phyloP scores from a whole-genome alignment of 2,113 vertebrate genomes.

The Cygnus atratus region DNA sequence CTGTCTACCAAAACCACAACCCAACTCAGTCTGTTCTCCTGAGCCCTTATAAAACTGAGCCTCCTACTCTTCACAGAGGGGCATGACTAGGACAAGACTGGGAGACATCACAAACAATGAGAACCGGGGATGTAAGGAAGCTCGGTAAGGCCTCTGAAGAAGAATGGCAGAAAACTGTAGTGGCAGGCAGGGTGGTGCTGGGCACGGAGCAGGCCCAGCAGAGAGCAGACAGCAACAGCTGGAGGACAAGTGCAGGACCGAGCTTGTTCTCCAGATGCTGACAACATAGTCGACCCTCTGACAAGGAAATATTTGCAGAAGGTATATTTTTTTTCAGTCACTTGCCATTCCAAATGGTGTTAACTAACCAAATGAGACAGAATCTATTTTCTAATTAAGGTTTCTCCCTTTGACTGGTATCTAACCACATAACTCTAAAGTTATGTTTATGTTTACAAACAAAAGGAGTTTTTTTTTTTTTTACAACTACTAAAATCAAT shows the following conservation, averaged over 20 bases:
- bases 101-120: fast-evolving
- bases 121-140: background rate
- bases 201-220: background rate
- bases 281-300: background rate
- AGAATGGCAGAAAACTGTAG: background rate
- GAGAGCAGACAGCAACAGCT: background rate
- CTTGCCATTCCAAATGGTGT: background rate
- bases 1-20: background rate
- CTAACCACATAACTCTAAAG: background rate
- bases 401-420: background rate
- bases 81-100: background rate
- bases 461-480: background rate
- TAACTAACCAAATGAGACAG: background rate
- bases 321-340: background rate
- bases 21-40: background rate
- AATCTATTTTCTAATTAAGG: background rate
- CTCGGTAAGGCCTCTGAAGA: background rate
- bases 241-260: background rate
- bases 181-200: too few species aligned
- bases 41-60: background rate
- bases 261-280: background rate
- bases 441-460: background rate
- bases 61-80: background rate
- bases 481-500: background rate
- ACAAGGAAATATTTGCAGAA: background rate